Evolutionary conservation across 2,888 invertebrate genomes (phyloP), one percentile per base, ranked within the genome.

Genomic region (Drosophila infuscata): DNA sequence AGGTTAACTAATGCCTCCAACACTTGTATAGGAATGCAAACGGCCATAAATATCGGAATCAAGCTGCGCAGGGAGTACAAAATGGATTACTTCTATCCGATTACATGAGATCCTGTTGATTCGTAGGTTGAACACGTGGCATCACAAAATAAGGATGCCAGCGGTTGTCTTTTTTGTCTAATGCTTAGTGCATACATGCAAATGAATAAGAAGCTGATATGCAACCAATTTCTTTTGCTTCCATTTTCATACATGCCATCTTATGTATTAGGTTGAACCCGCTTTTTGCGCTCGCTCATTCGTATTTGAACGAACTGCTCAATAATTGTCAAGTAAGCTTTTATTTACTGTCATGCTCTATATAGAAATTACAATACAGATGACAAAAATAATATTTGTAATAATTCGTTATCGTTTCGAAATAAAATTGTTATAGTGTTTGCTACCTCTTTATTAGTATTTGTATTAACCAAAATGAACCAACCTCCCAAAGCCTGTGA

Each of bases 231-330:
- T 25, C 3, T 25, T 25, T 25, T 25, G 17, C 32, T 41, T 32
- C 38, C 30, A 66, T 69, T 66, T 32, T 43, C 56, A 57, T 53
- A 8, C 25, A 25, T 25, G 15, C 8, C 41, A 32, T 41, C 41
- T 36, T 36, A 51, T 51, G 62, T 41, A 35, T 33, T 33, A 2
- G 51, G 33, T 51, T 33, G 29, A 49, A 15, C 25, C 12, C 48
- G 32, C 20, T 43, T 43, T 8, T 25, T 35, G 35, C 17, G 20
- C 5, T 32, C 7, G 12, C 12, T 46, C 7, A 12, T 20, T 20
- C 12, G 12, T 7, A 46, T 36, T n/a, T 41, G 29, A 51, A 61
- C 38, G 20, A 46, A 49, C 41, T 17, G 25, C 7, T n/a, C 11
- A 38, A 32, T 8, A 35, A 20, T 15, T 8, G 49, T 51, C 29